Evolutionary conservation across 2,113 vertebrate genomes (phyloP).

Genomic region (Antigone vipio): DNA sequence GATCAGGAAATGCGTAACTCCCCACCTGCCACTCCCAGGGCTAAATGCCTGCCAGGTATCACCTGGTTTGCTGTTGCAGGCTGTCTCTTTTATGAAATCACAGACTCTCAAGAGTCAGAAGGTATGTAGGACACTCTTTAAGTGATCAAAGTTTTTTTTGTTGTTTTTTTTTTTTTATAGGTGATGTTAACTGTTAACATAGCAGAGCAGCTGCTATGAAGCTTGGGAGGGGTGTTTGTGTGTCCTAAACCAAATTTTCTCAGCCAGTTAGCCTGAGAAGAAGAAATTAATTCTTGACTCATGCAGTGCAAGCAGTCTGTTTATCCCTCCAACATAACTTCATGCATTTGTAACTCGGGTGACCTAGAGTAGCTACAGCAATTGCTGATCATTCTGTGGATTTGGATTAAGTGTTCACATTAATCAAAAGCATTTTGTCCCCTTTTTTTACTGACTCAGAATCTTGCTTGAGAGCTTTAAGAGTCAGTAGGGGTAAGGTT

Average conservation of each 20-base stretch:
- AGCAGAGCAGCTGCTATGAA: not conserved
- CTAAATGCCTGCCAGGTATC: not conserved
- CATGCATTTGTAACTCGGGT: not conserved
- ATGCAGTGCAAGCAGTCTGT: not conserved
- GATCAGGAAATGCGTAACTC: not conserved
- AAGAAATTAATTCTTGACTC: not conserved
- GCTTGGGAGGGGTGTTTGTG: not conserved
- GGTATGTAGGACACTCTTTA: no score
- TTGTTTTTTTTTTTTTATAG: not conserved
- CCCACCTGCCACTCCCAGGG: not conserved
- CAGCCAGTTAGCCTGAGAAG: not conserved
- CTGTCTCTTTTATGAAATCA: not conserved
- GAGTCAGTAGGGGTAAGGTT: not conserved
- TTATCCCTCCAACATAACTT: not conserved
- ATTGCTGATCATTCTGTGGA: not conserved
- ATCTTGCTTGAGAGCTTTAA: not conserved
- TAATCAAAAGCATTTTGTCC: not conserved
- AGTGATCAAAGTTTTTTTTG: not conserved
- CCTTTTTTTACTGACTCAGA: not conserved
- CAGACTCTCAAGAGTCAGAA: not conserved
- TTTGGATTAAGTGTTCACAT: not conserved
- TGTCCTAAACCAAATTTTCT: not conserved
- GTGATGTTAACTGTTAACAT: not conserved
- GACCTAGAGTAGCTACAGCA: not conserved
- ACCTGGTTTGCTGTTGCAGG: not conserved